A percentile compares a stretch with the other conserved stretches of the same genome.
Conservation (phyloP, 2,797 vertebrate species). For the Epinephelus coioides region DNA sequence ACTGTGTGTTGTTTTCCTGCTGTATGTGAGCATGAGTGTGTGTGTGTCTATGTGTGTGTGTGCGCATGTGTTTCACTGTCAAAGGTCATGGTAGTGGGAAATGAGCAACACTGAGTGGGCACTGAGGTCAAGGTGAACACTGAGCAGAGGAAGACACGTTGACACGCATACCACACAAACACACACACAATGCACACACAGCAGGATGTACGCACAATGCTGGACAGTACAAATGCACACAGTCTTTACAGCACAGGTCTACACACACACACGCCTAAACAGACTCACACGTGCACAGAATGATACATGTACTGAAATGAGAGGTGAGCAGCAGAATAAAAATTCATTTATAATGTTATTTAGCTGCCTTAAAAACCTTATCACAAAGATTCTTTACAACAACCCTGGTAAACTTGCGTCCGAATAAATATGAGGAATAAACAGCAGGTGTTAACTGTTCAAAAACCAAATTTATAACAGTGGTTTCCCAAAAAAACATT, state of each 20-base stretch:
- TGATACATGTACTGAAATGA: background rate
- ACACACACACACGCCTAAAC: background rate
- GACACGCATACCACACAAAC: conserved; percentile 18
- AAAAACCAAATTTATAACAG: background rate
- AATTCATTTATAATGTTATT: background rate
- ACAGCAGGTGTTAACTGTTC: background rate
- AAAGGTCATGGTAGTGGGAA: conserved; percentile 65
- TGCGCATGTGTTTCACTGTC: conserved; percentile 36
- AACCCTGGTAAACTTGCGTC: no score
- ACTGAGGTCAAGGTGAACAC: conserved; percentile 73
- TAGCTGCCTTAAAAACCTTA: background rate
- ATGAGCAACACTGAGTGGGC: conserved; percentile 68
- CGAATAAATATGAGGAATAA: background rate
- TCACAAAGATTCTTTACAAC: no score
- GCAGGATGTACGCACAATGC: conserved; percentile 10
- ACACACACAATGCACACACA: background rate
- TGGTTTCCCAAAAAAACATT: background rate
- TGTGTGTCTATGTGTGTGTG: conserved; percentile 10
- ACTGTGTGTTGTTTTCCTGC: conserved; percentile 32
- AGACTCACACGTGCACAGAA: background rate
- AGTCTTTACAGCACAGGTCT: background rate
- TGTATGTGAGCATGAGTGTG: conserved; percentile 17
- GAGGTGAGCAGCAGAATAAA: background rate
- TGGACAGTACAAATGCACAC: background rate
- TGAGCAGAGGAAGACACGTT: conserved; percentile 34